Evolutionary conservation across 2,113 vertebrate species (phyloP), one percentile per base, ranked within the genome.

Genomic region (Xiphophorus couchianus): DNA sequence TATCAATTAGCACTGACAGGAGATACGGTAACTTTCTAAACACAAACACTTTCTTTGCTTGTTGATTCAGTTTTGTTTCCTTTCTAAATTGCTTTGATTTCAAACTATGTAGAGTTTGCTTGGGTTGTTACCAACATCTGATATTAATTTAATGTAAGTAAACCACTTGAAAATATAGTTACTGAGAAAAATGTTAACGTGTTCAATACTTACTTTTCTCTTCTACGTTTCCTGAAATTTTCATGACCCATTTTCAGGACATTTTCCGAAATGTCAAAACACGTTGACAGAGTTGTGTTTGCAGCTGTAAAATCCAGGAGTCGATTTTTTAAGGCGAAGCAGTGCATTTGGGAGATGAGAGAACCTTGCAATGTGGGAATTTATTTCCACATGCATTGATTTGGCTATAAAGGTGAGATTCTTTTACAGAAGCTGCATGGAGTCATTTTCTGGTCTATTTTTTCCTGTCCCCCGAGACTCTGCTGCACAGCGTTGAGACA

Each of bases 371-470:
- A 69, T 58, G 29, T 19, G 27, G 37, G 66, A 73, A 19, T 63
- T 31, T 62, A 63, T 84, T 62, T 28, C 12, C 76, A 27, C 65
- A 30, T n/a, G 69, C 14, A 69, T 22, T 73, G 48, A 71, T 71
- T 77, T 75, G 67, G 54, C 77, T 65, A 51, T 82, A 58, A 78
- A 84, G 69, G 39, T 48, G 48, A 27, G 30, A 76, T 61, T 82
- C 22, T 61, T 28, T 51, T 68, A 68, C 37, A 69, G 66, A 77
- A n/a, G 61, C 80, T 70, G 66, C 37, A 33, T 69, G 66, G 81
- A 82, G 71, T 80, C 58, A 74, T 78, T 78, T 78, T 72, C 77
- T 74, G 72, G 48, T 75, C 76, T 69, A 62, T 72, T 65, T 62
- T 25, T 58, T 77, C 31, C 70, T 66, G 29, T 62, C 67, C 66